Base-by-base conservation (phyloP, 2,113 vertebrate species). In the Irena cyanogastra region DNA sequence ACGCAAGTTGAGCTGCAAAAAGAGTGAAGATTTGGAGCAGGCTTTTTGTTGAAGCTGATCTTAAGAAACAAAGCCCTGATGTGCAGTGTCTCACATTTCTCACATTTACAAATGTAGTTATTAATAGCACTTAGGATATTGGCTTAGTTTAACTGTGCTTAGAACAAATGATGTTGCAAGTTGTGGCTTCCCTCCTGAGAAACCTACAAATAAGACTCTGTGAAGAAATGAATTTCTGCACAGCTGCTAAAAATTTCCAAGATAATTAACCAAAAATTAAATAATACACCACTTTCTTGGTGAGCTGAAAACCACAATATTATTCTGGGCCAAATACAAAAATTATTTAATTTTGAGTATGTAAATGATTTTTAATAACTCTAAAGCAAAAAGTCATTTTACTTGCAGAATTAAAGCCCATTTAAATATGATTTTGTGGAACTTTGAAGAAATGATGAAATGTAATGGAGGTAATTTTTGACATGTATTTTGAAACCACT, bases 131-230 rank as follows among this genome's bases (percentile, higher is more conserved):
- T 60, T 39, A 24, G 35, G 59, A 33, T 50, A 57, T 33, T 76
- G 35, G 50, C 22, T 50, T 69, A 87, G 31, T 64, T 66, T 80
- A 61, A 53, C 63, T 65, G 35, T 45, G 37, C 75, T 80, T 42
- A 70, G 56, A 88, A 71, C 42, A 78, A 86, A 83, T 92, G 91
- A 78, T 93, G 53, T 27, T 93, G 93, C 90, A 94, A 95, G 44
- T 81, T 83, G 56, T 88, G n/a, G 64, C 49, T 96, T 95, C 71
- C 79, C 50, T 77, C 59, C 71, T 41, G 35, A 85, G 30, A 85
- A 83, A 76, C 33, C 53, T 59, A 53, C 37, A 83, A 63, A 47
- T 9, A n/a, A 53, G 74, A 35, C 42, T 88, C 23, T 42, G 22
- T 49, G 63, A 72, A 93, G 45, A 90, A 89, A 74, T 0, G 0